Evolutionary conservation across 1,140 invertebrate species (phyloP).

Genomic region (Hestina assimilis): DNA sequence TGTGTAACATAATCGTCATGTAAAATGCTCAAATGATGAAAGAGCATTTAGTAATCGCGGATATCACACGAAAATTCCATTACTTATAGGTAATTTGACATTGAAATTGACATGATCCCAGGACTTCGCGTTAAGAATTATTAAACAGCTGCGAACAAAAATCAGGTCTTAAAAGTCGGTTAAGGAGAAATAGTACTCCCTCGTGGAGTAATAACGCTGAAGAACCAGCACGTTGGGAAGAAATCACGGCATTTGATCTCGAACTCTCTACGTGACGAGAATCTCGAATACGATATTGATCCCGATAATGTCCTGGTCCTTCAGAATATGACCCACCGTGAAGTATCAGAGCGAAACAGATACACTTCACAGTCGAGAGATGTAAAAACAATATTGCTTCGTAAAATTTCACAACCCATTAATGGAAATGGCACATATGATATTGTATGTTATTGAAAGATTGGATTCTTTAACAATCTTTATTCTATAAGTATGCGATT

Average conservation of each 20-base stretch:
- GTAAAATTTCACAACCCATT: constrained; percentile 16
- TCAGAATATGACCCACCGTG: constrained; percentile 17
- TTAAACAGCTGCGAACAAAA: not conserved
- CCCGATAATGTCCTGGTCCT: constrained; percentile 25
- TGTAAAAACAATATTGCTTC: not conserved
- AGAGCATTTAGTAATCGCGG: not conserved
- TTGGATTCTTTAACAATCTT: too few species aligned
- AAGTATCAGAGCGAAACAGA: constrained; percentile 5
- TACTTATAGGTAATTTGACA: too few species aligned
- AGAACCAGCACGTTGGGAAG: constrained; percentile 27
- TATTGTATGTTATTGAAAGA: not conserved
- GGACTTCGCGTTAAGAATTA: not conserved
- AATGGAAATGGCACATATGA: not conserved
- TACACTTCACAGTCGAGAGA: not conserved
- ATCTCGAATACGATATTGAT: constrained; percentile 27
- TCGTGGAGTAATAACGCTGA: constrained; percentile 30
- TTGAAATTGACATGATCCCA: not conserved
- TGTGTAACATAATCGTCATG: not conserved
- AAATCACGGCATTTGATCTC: constrained; percentile 36
- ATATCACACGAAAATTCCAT: not conserved
- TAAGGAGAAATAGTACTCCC: constrained; percentile 30
- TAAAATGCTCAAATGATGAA: not conserved
- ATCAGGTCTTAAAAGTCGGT: constrained; percentile 21
- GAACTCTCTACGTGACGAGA: constrained; percentile 28
- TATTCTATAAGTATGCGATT: too few species aligned